Percentiles rank a stretch among this genome's conserved stretches.
These are phyloP conservation scores for Synanthedon formicaeformis DNA, from an alignment of 2,888 invertebrate species.

Conservation along the genomic window DNA sequence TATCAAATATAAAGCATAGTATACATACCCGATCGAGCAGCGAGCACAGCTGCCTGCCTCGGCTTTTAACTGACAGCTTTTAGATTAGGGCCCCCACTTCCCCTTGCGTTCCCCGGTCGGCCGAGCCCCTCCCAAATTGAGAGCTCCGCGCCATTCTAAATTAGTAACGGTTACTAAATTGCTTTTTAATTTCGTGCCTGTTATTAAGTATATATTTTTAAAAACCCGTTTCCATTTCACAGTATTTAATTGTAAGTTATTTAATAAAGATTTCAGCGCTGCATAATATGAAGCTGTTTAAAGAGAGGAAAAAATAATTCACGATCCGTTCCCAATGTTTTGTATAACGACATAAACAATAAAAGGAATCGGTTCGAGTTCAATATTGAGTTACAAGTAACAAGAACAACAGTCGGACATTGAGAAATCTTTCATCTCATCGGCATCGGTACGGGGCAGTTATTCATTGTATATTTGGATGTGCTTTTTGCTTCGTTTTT, in stretches of 20 bases:
- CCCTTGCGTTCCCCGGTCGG: slow-evolving; percentile 14
- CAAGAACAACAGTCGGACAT: slow-evolving; percentile 55
- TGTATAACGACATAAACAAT: slow-evolving; percentile 14
- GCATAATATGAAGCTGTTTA: neutral
- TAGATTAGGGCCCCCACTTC: slow-evolving; percentile 53
- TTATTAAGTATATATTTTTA: slow-evolving; percentile 48
- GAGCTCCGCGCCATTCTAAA: slow-evolving; percentile 55
- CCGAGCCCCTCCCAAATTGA: slow-evolving; percentile 55
- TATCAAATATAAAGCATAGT: slow-evolving; percentile 35
- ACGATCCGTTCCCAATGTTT: neutral
- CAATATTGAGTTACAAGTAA: slow-evolving; percentile 59
- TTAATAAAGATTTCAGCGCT: neutral
- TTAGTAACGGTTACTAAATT: slow-evolving; percentile 68
- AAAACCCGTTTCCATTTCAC: slow-evolving; percentile 19
- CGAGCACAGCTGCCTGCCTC: slow-evolving; percentile 51
- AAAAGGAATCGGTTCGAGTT: slow-evolving; percentile 24
- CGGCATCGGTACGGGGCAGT: slow-evolving; percentile 50
- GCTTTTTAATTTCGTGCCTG: slow-evolving; percentile 62
- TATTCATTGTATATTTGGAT: slow-evolving; percentile 41
- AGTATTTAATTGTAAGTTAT: neutral
- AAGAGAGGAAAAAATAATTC: neutral
- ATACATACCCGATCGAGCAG: slow-evolving; percentile 26
- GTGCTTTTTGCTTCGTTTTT: slow-evolving; percentile 34
- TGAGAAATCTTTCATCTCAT: slow-evolving; percentile 64
- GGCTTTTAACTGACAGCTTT: slow-evolving; percentile 62